Percentiles rank a stretch among this genome's conserved stretches.
These are phyloP conservation scores for Eubucco bourcierii DNA, from an alignment of 2,113 vertebrate genomes.

Conservation along the genomic window DNA sequence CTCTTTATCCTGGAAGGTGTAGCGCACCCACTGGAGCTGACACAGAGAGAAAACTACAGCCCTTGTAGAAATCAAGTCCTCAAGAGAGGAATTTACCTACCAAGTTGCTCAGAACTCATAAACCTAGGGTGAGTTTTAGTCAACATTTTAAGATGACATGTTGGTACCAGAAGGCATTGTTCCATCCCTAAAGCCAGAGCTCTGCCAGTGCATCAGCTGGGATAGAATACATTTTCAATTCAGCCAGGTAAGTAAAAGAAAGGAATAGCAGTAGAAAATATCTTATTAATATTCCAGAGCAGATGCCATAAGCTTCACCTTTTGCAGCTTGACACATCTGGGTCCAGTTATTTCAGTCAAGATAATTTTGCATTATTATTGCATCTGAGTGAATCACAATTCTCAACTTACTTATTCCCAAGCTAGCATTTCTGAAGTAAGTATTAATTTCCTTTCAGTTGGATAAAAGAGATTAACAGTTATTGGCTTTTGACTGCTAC, in stretches of 20 bases:
- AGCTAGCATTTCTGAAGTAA: not conserved
- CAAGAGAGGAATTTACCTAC: not conserved
- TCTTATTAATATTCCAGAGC: not conserved
- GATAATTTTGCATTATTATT: not conserved
- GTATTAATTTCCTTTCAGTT: not conserved
- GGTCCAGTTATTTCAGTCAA: not conserved
- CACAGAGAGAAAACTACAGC: too few relatives aligned
- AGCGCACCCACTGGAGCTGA: too few relatives aligned
- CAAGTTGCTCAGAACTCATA: not conserved
- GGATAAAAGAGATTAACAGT: not conserved
- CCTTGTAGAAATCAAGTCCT: too few relatives aligned
- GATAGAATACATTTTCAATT: not conserved
- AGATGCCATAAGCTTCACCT: not conserved
- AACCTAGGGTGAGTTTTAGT: not conserved
- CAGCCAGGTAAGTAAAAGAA: not conserved
- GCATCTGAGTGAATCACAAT: not conserved
- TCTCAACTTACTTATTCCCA: not conserved
- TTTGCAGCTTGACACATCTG: not conserved
- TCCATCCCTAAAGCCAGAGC: not conserved
- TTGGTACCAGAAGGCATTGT: not conserved
- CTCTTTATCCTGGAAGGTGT: too few relatives aligned
- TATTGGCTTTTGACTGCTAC: not conserved
- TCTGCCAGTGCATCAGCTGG: not conserved
- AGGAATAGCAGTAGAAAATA: not conserved
- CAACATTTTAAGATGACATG: not conserved